These are phyloP conservation scores for Oophaga sylvatica DNA, from an alignment of 2,797 vertebrate species.

Conservation along the genomic window DNA sequence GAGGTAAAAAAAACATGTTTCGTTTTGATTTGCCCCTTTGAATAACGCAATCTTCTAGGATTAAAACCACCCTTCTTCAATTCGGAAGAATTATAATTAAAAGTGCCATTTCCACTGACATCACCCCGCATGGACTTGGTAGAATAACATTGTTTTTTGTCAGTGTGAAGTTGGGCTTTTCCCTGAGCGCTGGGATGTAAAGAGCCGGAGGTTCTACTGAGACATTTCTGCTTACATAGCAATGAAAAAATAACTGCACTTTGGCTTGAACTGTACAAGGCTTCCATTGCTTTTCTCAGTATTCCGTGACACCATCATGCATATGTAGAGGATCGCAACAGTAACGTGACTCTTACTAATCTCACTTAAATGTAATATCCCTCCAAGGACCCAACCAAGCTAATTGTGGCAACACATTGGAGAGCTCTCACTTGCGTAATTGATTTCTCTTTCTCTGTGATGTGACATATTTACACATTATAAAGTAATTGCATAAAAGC, in stretches of 20 bases:
- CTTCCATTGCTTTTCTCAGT: neutral
- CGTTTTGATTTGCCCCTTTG: neutral
- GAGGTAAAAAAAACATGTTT: neutral
- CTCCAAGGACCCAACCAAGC: neutral
- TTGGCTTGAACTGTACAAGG: slow-evolving; percentile 7
- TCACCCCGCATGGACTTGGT: slow-evolving; percentile 27
- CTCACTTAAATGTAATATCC: slow-evolving; percentile 11
- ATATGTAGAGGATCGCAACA: slow-evolving; percentile 2
- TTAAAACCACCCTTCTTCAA: neutral
- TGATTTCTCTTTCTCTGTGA: neutral
- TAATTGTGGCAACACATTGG: slow-evolving; percentile 37
- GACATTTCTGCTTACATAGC: slow-evolving; percentile 47
- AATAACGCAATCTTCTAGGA: neutral
- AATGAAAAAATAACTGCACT: slow-evolving; percentile 23
- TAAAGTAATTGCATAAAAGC: slow-evolving; percentile 28
- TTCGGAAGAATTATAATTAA: slow-evolving; percentile 27
- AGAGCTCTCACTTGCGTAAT: slow-evolving; percentile 7
- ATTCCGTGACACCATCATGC: slow-evolving; percentile 22
- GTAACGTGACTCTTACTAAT: slow-evolving; percentile 29
- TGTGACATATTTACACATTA: slow-evolving; percentile 32
- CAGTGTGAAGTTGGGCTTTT: slow-evolving; percentile 2
- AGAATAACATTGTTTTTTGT: slow-evolving; percentile 44
- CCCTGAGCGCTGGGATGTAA: neutral
- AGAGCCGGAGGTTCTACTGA: neutral
- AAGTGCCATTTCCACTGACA: slow-evolving; percentile 23